phyloP scores from a whole-genome alignment of 2,888 invertebrate species.

The Reticulitermes lucifugus region DNA sequence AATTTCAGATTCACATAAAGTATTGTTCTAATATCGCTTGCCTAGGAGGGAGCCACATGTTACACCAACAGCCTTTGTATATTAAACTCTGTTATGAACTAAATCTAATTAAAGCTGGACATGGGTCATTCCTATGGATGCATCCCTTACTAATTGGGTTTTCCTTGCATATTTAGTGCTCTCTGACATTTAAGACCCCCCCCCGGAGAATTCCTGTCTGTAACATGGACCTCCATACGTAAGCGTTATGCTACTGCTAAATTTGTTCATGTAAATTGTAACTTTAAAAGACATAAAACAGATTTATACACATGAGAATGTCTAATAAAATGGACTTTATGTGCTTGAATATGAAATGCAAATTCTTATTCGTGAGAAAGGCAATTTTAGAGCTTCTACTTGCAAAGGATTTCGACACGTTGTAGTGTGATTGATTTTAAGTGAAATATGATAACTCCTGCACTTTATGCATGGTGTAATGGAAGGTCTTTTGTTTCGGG shows the following conservation, averaged over 20 bases:
- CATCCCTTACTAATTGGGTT: slow-evolving; percentile 31
- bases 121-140: slow-evolving; percentile 28
- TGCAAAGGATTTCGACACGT: neutral
- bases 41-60: neutral
- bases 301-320: neutral
- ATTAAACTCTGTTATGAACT: slow-evolving; percentile 35
- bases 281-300: neutral
- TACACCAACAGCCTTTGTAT: slow-evolving; percentile 15
- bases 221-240: neutral
- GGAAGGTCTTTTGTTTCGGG: neutral
- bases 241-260: neutral
- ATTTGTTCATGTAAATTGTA: neutral
- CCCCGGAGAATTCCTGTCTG: neutral
- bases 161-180: slow-evolving; percentile 32
- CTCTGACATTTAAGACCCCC: neutral
- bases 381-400: neutral
- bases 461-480: neutral
- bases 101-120: slow-evolving; percentile 41
- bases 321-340: neutral
- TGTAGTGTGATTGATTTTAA: neutral
- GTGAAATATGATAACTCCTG: neutral
- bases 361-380: neutral
- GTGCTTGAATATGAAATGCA: neutral
- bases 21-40: slow-evolving; percentile 17
- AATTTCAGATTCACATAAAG: slow-evolving; percentile 19